phyloP scores from a whole-genome alignment of 2,888 invertebrate species.

The Axea sp. region DNA sequence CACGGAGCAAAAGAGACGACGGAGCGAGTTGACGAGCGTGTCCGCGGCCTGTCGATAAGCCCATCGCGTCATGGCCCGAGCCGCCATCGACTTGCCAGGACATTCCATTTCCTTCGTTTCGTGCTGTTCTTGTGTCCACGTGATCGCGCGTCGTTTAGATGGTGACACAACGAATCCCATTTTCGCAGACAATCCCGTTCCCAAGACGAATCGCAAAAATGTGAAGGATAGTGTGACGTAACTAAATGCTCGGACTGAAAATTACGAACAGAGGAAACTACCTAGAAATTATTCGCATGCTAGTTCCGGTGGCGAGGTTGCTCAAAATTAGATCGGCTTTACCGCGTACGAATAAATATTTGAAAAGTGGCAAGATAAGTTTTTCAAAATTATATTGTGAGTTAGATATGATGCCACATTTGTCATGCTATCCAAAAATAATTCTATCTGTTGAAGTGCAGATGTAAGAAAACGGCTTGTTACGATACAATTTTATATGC shows the following conservation, averaged over 20 bases:
- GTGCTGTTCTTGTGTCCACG: slow-evolving; percentile 56
- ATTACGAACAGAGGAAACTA: slow-evolving; percentile 15
- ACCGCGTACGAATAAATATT: background rate
- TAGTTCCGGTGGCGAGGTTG: background rate
- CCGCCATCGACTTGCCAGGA: slow-evolving; percentile 67
- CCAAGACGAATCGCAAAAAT: slow-evolving; percentile 38
- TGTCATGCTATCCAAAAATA: too few relatives aligned
- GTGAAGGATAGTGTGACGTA: slow-evolving; percentile 48
- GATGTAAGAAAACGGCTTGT: too few relatives aligned
- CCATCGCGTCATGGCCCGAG: slow-evolving; percentile 67
- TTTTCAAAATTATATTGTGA: too few relatives aligned
- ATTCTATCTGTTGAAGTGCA: too few relatives aligned
- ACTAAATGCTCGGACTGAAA: slow-evolving; percentile 29
- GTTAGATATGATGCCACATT: too few relatives aligned
- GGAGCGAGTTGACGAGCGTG: slow-evolving; percentile 65
- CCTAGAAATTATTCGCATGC: slow-evolving; percentile 13
- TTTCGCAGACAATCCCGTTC: slow-evolving; percentile 57
- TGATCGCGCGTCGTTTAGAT: slow-evolving; percentile 56
- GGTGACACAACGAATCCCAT: slow-evolving; percentile 55
- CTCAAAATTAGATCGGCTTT: background rate
- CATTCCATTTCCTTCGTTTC: slow-evolving; percentile 73
- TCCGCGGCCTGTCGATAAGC: slow-evolving; percentile 70
- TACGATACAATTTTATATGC: too few relatives aligned
- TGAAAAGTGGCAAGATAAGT: background rate
- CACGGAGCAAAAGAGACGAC: slow-evolving; percentile 7